Conservation (phyloP, 2,113 vertebrate genomes). For the Lethenteron camtschaticum region DNA sequence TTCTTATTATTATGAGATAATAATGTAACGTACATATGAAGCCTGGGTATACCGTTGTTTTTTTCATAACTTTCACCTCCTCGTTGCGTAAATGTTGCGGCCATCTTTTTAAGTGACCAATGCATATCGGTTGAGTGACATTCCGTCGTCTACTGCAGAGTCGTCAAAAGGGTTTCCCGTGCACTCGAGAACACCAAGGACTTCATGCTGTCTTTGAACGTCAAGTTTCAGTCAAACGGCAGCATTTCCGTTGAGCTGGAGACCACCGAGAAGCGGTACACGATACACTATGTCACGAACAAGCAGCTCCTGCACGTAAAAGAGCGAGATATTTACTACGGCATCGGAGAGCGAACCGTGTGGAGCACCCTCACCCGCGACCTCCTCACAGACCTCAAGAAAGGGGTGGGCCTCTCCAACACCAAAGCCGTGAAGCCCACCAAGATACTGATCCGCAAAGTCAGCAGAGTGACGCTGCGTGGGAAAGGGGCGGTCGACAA, state of each 20-base stretch:
- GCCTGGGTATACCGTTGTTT: not conserved
- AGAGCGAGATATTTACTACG: constrained; percentile 61
- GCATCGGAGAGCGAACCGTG: constrained; percentile 39
- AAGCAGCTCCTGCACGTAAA: constrained; percentile 54
- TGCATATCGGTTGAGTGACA: not conserved
- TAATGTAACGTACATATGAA: too few relatives aligned
- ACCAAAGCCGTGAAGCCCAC: constrained; percentile 89
- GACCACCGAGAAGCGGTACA: constrained; percentile 70
- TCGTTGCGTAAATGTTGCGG: not conserved
- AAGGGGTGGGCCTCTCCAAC: constrained; percentile 80
- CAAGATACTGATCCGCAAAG: constrained; percentile 66
- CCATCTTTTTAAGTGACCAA: not conserved
- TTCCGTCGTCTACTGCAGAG: constrained; percentile 25
- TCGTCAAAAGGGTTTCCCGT: constrained; percentile 50
- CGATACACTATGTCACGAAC: constrained; percentile 58
- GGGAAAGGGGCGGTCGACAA: constrained; percentile 69
- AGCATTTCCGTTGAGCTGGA: constrained; percentile 69
- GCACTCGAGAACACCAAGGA: constrained; percentile 60
- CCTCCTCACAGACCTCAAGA: constrained; percentile 72
- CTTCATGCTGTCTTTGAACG: constrained; percentile 75
- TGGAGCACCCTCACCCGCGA: constrained; percentile 85
- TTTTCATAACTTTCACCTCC: not conserved
- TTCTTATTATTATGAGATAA: too few relatives aligned
- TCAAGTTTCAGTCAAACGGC: constrained; percentile 60
- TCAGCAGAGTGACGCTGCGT: constrained; percentile 38